Evolutionary conservation across 2,113 vertebrate species (phyloP), one percentile per base, ranked within the genome.

Genomic region (Mobula hypostoma): DNA sequence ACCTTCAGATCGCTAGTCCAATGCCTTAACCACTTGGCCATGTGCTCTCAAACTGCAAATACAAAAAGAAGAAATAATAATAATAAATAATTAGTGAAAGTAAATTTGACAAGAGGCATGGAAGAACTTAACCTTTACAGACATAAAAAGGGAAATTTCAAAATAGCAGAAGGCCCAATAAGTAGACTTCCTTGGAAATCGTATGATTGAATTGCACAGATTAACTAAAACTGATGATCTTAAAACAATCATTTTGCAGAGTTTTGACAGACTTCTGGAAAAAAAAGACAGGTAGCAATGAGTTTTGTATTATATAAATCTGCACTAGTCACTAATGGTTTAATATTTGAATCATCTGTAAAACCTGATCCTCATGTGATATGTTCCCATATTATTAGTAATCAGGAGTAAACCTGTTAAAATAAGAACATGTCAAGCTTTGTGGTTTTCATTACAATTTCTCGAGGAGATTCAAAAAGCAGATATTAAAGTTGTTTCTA

Each of bases 371-470:
- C 63, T n/a, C 27, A 14, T 27, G 63, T 87, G 48, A 29, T 85
- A 58, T 85, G 82, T 58, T 27, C 56, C 48, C 61, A 27, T 87
- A 87, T 14, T n/a, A 27, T 6, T 87, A 27, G 24, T 87, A 63
- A 61, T 87, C 27, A 87, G 56, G 56, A 87, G 61, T 85, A 87
- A 87, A 87, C 27, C 56, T n/a, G 24, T 87, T 87, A 87, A 63
- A 87, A 58, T 58, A 24, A 58, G 82, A 56, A 40, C 32, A 19
- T 48, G 36, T 27, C 8, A 56, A 58, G 2, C 56, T 61, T 87
- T 29, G 5, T 21, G 61, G 83, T 24, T 87, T 61, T 87, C 21
- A 87, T n/a, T 92, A 21, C 32, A 24, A 70, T 40, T 40, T 21
- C 17, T 40, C 32, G 72, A 32, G 72, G n/a, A 72, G 14, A 92